Evolutionary conservation across 2,888 invertebrate genomes (phyloP), one percentile per base, ranked within the genome.

Genomic region (Branchipolynoe longqiensis): DNA sequence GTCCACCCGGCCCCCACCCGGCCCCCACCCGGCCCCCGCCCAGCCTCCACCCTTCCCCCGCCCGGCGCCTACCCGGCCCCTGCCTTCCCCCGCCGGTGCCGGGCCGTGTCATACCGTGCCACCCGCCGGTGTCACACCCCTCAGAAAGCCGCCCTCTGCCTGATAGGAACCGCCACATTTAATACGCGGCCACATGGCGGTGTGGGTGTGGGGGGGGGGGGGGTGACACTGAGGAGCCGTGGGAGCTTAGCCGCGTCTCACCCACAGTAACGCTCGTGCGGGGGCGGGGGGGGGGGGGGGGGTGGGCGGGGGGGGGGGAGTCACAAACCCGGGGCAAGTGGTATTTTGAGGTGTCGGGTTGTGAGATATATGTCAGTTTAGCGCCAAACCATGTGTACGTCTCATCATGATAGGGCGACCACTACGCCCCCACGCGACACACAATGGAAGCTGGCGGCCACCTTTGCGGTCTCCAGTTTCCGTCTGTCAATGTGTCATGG

Each of bases 121-220:
- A 78, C 78, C 28, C 78, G 18, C 78, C 28, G 28, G 48, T 0
- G 78, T 28, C 78, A 78, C 78, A 41, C 31, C 78, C 18, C 78
- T 48, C 78, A 28, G 78, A 41, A 22, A 1, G n/a, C 41, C 33
- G 22, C 41, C 78, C 78, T 28, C 28, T 12, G 25, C 48, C 54
- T 33, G 78, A 78, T 78, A 78, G 48, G 78, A 78, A 31, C 54
- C 54, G 78, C 78, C 48, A 78, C 41, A 78, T 78, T 78, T 78
- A 78, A 78, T 78, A 78, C 48, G 41, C 78, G 31, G 28, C 48
- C 78, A 78, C 48, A 78, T 78, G 69, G 36, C 69, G 69, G 36
- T 2, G 69, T 69, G 33, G n/a, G n/a, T 69, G 33, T 69, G n/a
- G 69, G 38, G 22, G 22, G 69, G 33, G 38, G 33, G 69, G 36